Conservation (phyloP, 2,888 invertebrate genomes). For the Apoderus coryli region DNA sequence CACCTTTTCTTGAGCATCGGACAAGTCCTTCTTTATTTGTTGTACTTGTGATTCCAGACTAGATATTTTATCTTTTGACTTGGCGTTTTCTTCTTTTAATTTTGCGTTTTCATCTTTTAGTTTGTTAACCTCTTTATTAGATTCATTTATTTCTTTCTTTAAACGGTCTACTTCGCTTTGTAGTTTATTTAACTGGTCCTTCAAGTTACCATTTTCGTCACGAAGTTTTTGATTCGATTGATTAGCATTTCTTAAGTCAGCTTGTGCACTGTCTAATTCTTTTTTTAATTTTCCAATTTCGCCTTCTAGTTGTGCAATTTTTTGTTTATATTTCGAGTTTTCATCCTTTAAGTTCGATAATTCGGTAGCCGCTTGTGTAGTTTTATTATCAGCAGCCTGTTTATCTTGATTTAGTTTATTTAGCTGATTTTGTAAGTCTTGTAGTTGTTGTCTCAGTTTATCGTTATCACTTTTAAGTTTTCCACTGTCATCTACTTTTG, state of each 20-base stretch:
- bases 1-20: slow-evolving; percentile 8
- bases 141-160: slow-evolving; percentile 9
- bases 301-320: slow-evolving; percentile 12
- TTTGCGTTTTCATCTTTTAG: neutral
- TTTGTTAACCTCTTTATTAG: slow-evolving; percentile 6
- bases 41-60: slow-evolving; percentile 16
- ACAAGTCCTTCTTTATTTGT: slow-evolving; percentile 15
- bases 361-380: slow-evolving; percentile 5
- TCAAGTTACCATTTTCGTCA: slow-evolving; percentile 11
- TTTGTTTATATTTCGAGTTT: slow-evolving; percentile 12
- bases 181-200: slow-evolving; percentile 8
- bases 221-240: slow-evolving; percentile 7
- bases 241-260: slow-evolving; percentile 7
- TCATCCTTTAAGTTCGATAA: slow-evolving; percentile 10
- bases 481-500: too few species aligned
- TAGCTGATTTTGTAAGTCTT: slow-evolving; percentile 14
- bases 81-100: slow-evolving; percentile 5
- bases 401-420: slow-evolving; percentile 12
- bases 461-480: slow-evolving; percentile 15
- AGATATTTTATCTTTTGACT: slow-evolving; percentile 14
- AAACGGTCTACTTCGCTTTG: slow-evolving; percentile 8
- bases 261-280: slow-evolving; percentile 10
- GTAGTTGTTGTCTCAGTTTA: slow-evolving; percentile 14
- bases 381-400: slow-evolving; percentile 6
- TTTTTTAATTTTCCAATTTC: slow-evolving; percentile 13